These are phyloP conservation scores for Bombus fervidus DNA, from an alignment of 1,140 invertebrate genomes.

Conservation along the genomic window DNA sequence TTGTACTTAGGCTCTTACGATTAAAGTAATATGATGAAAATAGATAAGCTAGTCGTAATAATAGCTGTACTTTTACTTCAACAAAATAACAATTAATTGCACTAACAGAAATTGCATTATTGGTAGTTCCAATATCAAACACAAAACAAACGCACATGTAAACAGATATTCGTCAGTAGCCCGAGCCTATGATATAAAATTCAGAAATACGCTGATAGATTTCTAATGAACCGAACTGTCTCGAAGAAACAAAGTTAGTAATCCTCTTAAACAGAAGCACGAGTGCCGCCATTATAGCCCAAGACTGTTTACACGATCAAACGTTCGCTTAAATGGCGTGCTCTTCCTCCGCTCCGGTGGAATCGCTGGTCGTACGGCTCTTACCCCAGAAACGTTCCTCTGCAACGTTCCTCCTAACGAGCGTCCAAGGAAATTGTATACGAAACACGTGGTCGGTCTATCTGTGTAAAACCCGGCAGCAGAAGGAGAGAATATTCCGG, in stretches of 20 bases:
- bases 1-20: no score
- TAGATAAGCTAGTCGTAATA: no score
- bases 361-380: neutral
- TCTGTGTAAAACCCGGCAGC: neutral
- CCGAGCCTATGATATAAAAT: no score
- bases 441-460: neutral
- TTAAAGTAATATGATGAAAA: no score
- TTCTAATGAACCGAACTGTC: neutral
- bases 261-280: neutral
- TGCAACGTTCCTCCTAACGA: neutral
- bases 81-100: neutral
- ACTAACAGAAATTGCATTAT: neutral
- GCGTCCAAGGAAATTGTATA: constrained; percentile 29
- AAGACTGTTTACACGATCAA: constrained; percentile 26
- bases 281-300: neutral
- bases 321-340: constrained; percentile 13
- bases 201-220: neutral
- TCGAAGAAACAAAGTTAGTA: neutral
- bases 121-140: neutral
- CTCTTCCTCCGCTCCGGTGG: neutral
- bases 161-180: no score
- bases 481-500: constrained; percentile 16
- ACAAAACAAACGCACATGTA: no score
- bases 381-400: constrained; percentile 1
- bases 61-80: neutral